These are phyloP conservation scores for Sphenodon punctatus DNA, from an alignment of 2,797 vertebrate genomes.

Conservation along the genomic window DNA sequence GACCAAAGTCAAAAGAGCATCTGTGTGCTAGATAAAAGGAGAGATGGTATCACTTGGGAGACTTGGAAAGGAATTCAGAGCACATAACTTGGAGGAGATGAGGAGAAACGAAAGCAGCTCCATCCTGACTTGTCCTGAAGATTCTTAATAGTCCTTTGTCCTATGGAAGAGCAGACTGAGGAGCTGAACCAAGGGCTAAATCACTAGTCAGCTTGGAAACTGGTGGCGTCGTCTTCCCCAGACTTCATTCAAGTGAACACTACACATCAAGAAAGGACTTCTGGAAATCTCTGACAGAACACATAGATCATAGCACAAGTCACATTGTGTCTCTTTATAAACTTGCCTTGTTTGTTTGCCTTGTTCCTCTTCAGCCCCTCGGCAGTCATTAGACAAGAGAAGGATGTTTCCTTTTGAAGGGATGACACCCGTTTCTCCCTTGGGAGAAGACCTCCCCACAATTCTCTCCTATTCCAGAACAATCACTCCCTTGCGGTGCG, in stretches of 20 bases:
- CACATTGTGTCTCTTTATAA: neutral
- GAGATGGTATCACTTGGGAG: neutral
- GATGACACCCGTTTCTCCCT: neutral
- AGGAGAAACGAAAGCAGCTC: neutral
- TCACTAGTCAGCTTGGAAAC: neutral
- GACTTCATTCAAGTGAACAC: neutral
- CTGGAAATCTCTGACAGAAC: neutral
- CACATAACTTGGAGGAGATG: rapidly evolving
- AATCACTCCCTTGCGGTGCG: neutral
- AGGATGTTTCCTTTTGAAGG: neutral
- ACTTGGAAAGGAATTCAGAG: rapidly evolving
- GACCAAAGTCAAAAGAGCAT: neutral
- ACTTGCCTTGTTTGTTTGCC: neutral
- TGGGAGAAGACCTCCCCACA: neutral
- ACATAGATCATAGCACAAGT: neutral
- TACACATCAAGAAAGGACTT: neutral
- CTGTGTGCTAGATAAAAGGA: neutral
- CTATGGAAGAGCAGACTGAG: neutral
- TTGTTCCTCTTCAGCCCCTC: neutral
- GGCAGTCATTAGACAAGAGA: neutral
- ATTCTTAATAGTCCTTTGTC: neutral
- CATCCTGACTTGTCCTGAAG: neutral
- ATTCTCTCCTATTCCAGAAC: neutral
- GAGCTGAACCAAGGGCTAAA: neutral
- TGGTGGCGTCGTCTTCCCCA: rapidly evolving